Conservation (phyloP, 2,888 invertebrate genomes). For the Therioaphis trifolii region DNA sequence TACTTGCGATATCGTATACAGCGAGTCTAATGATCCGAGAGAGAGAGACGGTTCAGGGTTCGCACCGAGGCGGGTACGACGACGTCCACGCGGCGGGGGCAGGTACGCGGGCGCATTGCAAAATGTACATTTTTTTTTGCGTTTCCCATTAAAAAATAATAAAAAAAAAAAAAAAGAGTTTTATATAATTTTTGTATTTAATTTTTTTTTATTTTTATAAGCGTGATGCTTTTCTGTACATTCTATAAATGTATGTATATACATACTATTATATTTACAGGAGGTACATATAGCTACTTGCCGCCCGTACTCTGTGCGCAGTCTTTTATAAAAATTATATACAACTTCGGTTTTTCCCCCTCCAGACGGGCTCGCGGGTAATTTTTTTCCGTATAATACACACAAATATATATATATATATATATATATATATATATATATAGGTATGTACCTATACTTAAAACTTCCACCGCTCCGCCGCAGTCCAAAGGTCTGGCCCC, state of each 20-base stretch:
- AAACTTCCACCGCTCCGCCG: neutral
- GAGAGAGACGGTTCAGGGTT: neutral
- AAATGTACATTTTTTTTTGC: neutral
- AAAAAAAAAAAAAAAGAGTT: neutral
- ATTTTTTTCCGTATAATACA: neutral
- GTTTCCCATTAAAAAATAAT: neutral
- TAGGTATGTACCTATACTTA: too few relatives aligned
- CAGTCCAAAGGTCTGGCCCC: neutral
- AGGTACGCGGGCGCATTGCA: neutral
- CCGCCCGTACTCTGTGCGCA: neutral
- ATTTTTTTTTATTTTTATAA: neutral
- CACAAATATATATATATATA: too few relatives aligned
- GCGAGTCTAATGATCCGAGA: slow-evolving; percentile 20
- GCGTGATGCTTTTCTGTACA: too few relatives aligned
- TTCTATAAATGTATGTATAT: too few relatives aligned
- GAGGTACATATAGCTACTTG: neutral
- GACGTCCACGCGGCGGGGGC: too few relatives aligned
- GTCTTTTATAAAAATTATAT: too few relatives aligned
- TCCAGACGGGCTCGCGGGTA: neutral
- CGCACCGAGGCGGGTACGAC: neutral
- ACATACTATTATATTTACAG: too few relatives aligned
- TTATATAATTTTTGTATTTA: too few relatives aligned
- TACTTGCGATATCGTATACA: too few relatives aligned
- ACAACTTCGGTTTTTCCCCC: neutral
- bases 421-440: too few relatives aligned